Percentiles rank a stretch among this genome's conserved stretches.
Conservation (phyloP, 1,140 invertebrate species). For the Drosophila nasuta region DNA sequence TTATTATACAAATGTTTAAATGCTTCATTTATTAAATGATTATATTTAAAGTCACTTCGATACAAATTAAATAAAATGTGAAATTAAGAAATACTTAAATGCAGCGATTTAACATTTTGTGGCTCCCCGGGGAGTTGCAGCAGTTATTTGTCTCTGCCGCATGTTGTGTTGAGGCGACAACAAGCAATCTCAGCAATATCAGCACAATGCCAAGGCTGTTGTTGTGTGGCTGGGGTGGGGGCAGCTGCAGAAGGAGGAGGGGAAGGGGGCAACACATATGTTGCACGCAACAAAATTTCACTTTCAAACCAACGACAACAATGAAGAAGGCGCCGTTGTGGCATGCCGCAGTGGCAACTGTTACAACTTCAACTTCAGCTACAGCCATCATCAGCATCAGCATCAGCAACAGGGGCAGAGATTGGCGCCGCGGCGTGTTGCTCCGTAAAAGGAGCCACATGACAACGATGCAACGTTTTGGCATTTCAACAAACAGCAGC, state of each 20-base stretch:
- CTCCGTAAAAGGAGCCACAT: conserved; percentile 69
- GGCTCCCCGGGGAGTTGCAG: no score
- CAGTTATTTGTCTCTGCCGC: not conserved
- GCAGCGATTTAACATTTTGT: no score
- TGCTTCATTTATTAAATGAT: no score
- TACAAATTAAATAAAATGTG: no score
- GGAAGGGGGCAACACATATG: conserved; percentile 45
- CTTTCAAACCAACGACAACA: conserved; percentile 65
- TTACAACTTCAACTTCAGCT: conserved; percentile 39
- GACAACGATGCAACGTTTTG: conserved; percentile 61
- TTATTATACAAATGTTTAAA: no score
- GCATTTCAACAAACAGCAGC: conserved; percentile 54
- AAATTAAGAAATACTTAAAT: no score
- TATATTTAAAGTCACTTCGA: no score
- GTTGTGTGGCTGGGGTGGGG: not conserved
- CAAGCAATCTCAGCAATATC: not conserved
- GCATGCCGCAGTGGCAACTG: conserved; percentile 38
- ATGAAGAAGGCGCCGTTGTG: conserved; percentile 32
- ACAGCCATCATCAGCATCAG: conserved; percentile 11
- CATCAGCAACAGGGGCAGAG: conserved; percentile 12
- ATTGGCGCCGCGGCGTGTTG: conserved; percentile 56
- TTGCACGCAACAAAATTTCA: conserved; percentile 65
- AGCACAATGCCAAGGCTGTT: conserved; percentile 24
- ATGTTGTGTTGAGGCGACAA: not conserved
- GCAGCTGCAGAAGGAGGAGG: not conserved